These are phyloP conservation scores for Cyprinodon variegatus DNA, from an alignment of 2,113 vertebrate species.

Conservation along the genomic window DNA sequence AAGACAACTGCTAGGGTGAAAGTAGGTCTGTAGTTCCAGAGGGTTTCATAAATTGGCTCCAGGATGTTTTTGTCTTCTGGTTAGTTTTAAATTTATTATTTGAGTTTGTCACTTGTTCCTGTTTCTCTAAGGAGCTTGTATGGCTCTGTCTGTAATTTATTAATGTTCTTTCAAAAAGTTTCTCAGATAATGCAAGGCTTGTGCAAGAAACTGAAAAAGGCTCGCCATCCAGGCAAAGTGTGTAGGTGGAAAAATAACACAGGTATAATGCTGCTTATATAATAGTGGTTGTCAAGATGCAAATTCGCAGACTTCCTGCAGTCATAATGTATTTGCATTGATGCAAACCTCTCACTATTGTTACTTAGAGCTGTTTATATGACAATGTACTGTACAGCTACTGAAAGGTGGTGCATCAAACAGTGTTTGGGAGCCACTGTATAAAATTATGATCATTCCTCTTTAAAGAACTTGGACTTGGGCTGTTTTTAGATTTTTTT, in stretches of 20 bases:
- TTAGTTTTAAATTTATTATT: background rate
- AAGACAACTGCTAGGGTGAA: no score
- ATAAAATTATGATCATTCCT: background rate
- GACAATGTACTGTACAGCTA: conserved; percentile 9
- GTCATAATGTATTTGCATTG: background rate
- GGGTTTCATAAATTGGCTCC: no score
- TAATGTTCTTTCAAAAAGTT: background rate
- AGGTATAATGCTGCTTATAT: conserved; percentile 1
- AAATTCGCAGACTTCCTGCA: conserved; percentile 3
- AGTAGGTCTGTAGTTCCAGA: no score
- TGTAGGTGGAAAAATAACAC: background rate
- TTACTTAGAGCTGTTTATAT: conserved; percentile 1
- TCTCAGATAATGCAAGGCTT: background rate
- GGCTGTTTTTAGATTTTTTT: background rate
- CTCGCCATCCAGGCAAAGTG: background rate
- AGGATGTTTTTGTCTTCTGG: no score
- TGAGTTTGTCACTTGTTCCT: background rate
- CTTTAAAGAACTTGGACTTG: background rate
- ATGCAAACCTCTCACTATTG: conserved; percentile 14
- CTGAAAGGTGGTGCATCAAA: background rate
- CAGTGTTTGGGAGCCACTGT: conserved; percentile 3
- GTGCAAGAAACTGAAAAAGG: background rate
- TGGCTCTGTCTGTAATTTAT: background rate
- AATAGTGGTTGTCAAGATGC: background rate
- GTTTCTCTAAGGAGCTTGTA: background rate